phyloP scores from a whole-genome alignment of 2,797 vertebrate species.

The Microhierax caerulescens region DNA sequence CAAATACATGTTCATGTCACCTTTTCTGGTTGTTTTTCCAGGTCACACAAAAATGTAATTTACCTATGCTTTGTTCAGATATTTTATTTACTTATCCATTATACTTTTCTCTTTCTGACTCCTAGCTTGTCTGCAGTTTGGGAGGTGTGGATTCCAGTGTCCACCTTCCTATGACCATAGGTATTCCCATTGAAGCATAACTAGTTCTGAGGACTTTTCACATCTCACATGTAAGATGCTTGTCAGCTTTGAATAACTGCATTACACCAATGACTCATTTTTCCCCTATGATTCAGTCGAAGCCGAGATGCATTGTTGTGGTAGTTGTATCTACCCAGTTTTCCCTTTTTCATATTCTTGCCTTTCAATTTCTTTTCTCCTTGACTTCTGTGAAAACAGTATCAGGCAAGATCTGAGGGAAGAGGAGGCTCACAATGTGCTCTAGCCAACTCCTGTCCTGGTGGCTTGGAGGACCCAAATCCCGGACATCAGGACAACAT shows the following conservation, averaged over 20 bases:
- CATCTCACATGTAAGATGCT: background rate
- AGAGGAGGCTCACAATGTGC: background rate
- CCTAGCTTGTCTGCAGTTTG: background rate
- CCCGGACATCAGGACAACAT: background rate
- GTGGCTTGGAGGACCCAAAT: fast-evolving
- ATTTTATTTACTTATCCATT: background rate
- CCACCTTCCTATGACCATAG: no score
- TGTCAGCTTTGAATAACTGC: background rate
- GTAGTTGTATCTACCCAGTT: background rate
- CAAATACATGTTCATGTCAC: background rate
- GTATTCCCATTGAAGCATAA: background rate
- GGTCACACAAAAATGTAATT: background rate
- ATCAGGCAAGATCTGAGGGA: background rate
- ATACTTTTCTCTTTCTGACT: background rate
- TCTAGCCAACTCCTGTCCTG: background rate
- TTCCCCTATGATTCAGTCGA: background rate
- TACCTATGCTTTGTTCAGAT: background rate
- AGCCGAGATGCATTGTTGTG: background rate
- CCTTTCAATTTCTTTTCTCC: background rate
- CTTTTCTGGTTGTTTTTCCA: background rate
- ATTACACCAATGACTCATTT: background rate
- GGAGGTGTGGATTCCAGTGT: background rate
- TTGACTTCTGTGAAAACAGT: background rate
- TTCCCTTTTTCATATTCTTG: background rate
- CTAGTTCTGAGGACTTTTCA: background rate